Percentiles rank a stretch among this genome's conserved stretches.
phyloP scores from a whole-genome alignment of 2,888 invertebrate species.

The Phortica okadai region DNA sequence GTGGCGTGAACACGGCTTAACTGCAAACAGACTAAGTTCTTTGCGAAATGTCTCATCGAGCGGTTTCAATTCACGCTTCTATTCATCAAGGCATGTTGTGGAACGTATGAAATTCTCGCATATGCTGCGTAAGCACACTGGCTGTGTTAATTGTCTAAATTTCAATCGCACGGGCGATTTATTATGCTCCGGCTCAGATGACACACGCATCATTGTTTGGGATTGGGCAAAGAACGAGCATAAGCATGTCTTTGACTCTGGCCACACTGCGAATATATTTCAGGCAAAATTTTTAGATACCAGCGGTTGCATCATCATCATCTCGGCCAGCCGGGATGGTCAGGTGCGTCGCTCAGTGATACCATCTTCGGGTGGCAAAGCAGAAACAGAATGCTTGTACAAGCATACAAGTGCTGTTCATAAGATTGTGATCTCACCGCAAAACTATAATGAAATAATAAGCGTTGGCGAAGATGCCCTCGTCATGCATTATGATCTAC shows the following conservation, averaged over 20 bases:
- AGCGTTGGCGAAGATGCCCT: constrained; percentile 94
- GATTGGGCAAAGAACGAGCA: constrained; percentile 88
- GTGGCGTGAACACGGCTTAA: constrained; percentile 69
- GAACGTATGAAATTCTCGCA: constrained; percentile 88
- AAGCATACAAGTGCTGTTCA: constrained; percentile 88
- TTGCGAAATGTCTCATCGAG: constrained; percentile 48
- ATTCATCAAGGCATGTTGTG: constrained; percentile 81
- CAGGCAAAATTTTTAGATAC: constrained; percentile 91
- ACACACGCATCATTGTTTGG: constrained; percentile 91
- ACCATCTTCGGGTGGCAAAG: constrained; percentile 77
- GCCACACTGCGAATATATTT: constrained; percentile 92
- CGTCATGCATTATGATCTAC: constrained; percentile 88
- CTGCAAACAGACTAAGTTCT: constrained; percentile 46
- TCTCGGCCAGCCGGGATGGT: constrained; percentile 93
- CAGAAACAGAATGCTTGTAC: constrained; percentile 78
- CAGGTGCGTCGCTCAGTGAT: constrained; percentile 83
- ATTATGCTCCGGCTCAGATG: constrained; percentile 94
- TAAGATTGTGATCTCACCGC: constrained; percentile 87
- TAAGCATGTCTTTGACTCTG: constrained; percentile 84
- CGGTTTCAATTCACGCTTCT: constrained; percentile 82
- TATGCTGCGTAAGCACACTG: constrained; percentile 86
- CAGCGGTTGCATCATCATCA: constrained; percentile 85
- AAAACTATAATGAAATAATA: constrained; percentile 86
- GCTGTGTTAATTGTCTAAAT: constrained; percentile 94
- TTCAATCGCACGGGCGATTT: constrained; percentile 85